phyloP scores from a whole-genome alignment of 2,113 vertebrate species.

The Corythaixoides concolor region DNA sequence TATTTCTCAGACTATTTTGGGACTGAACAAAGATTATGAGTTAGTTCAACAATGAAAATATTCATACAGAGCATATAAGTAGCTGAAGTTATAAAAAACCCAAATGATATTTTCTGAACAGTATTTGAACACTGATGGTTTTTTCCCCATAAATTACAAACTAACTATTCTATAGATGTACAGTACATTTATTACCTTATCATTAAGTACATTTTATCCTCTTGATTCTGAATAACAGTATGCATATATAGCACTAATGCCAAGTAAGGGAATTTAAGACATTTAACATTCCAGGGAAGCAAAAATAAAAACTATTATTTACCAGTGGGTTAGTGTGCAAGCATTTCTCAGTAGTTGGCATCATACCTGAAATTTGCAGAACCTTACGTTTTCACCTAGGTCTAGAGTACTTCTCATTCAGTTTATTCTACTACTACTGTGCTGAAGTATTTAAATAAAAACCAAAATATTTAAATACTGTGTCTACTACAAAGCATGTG shows the following conservation, averaged over 20 bases:
- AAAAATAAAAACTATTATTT: conserved; percentile 16
- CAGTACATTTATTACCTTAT: neutral
- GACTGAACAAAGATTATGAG: neutral
- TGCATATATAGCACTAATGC: neutral
- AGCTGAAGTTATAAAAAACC: neutral
- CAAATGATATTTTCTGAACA: conserved; percentile 14
- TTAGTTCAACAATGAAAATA: conserved; percentile 6
- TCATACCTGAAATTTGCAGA: neutral
- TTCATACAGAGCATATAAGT: neutral
- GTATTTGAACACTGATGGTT: neutral
- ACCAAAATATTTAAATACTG: neutral
- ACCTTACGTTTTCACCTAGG: neutral
- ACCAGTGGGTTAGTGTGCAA: neutral
- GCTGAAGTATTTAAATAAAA: neutral
- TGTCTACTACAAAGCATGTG: neutral
- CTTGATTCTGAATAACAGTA: neutral
- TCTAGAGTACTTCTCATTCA: neutral
- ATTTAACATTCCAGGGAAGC: neutral
- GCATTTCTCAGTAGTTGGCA: neutral
- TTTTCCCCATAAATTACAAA: neutral
- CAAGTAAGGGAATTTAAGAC: neutral
- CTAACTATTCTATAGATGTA: neutral
- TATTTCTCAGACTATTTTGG: conserved; percentile 7
- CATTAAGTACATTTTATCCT: neutral
- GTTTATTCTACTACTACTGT: neutral